Evolutionary conservation across 2,888 invertebrate species (phyloP), one percentile per base, ranked within the genome.

Genomic region (Erebia ligea): DNA sequence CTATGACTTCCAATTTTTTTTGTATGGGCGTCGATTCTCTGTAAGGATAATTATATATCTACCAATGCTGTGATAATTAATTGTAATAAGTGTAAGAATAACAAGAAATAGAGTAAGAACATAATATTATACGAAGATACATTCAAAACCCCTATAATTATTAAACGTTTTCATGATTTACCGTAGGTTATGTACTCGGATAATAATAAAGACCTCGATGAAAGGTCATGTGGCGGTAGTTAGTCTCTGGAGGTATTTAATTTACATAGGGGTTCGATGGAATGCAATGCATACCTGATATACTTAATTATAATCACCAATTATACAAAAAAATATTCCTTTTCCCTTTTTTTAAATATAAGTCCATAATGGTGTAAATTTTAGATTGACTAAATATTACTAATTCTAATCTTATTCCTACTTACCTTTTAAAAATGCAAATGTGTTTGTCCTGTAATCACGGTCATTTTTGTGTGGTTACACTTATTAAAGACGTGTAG

Each of bases 121-220:
- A 34, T 6, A 34, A 5, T 13, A 15, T 50, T n/a, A 8, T 15
- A 13, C 45, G n/a, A 2, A 19, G 6, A 1, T n/a, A 52, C 15
- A 64, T 13, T 25, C 45, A 25, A 34, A 63, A 63, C 73, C 73
- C 73, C 69, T 73, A 73, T 73, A 73, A 69, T 70, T 70, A 73
- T 61, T 59, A 67, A 59, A 45, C 34, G 45, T 21, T 58, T 63
- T 69, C 62, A 64, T 69, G 64, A 71, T 66, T 17, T 68, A 69
- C 59, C 50, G 58, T 54, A 42, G 1, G 17, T 21, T 57, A 21
- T 25, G 10, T 69, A 65, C 64, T 66, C 58, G 52, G 65, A 68
- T 74, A 70, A 70, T 63, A 74, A 69, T 64, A 71, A 70, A 61
- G 68, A 54, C 73, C 73, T 61, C 72, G 73, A 74, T 42, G 1